Base-by-base conservation (phyloP, 2,113 vertebrate genomes). In the Amblyopsis rosae region DNA sequence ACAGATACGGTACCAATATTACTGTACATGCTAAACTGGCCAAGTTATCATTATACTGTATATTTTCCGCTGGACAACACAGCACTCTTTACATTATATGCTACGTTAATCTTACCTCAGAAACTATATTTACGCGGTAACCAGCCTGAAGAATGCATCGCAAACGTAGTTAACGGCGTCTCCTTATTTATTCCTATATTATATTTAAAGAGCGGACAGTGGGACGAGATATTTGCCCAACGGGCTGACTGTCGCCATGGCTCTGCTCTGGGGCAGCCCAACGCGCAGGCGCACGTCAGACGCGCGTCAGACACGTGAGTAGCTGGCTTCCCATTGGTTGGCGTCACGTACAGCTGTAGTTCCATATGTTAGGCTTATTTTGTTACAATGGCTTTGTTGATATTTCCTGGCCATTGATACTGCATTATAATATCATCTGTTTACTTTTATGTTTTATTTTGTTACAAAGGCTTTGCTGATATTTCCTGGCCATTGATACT, bases 81-180 rank as follows among this genome's bases (percentile, higher is more conserved):
- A 11, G 1, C 49, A 51, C 9, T 15, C 49, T 15, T 15, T 11
- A 11, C 49, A 51, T 15, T 15, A 51, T 4, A 2, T 11, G 13
- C 49, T 54, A 5, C 9, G 51, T 12, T 33, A 7, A 62, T 60
- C 71, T 82, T 12, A 12, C 26, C 57, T 80, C 74, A 66, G 53
- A 54, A 59, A 3, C 3, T 6, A 4, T 41, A 45, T 59, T 5
- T 17, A 59, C 46, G 13, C 4, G 65, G 16, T 9, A 32, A 65
- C 15, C 17, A 11, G 49, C 33, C 33, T 46, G 47, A 19, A n/a
- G 33, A 12, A 1, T 54, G 10, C 84, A 81, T 77, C 12, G 62
- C 67, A 50, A 48, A 1, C 3, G 7, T 17, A 12, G 4, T 12
- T 60, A 35, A 59, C 12, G 9, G 1, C 6, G 32, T 58, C 8